Base-by-base conservation (phyloP, 1,140 invertebrate genomes). In the Drosophila biarmipes region DNA sequence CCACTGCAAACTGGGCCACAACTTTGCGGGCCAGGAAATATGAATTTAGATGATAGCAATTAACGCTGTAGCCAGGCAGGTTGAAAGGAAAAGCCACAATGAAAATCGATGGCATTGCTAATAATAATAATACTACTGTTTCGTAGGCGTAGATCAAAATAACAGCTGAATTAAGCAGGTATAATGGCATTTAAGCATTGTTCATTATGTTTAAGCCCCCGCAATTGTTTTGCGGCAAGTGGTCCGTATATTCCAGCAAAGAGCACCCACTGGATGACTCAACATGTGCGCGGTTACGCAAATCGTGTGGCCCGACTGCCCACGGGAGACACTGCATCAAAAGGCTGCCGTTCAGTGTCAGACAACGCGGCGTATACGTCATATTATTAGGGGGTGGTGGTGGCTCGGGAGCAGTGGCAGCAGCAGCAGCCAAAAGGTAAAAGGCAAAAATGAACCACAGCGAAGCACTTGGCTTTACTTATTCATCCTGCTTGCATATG, bases 221-320 rank as follows among this genome's bases (percentile, higher is more conserved):
- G 48, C 76, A 73, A 73, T 73, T 80, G 69, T 80, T 80, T 74
- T 79, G 71, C 37, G 53, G 73, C 37, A 37, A 67, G 46, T 51
- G 52, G 66, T 54, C 69, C 58, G 24, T 40, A 51, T 42, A 24
- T 35, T 35, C n/a, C 34, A 19, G 48, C 27, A 52, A 27, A 73
- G n/a, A 55, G 45, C 42, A 24, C 35, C 29, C 35, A 55, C 40
- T 59, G 53, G 48, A 78, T 85, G 82, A 87, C 82, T 81, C 81
- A 81, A 81, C 81, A 76, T 87, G 78, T 86, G 78, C 78, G 57
- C 58, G 66, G 82, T 87, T 86, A 78, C 84, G 78, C 82, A 87
- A 86, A 87, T 78, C 75, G 82, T 57, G 72, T 62, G 43, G 63
- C 40, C 46, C 57, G 48, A 71, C 74, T 68, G 78, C 74, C 55